A percentile compares a stretch with the other conserved stretches of the same genome.
These are phyloP conservation scores for Oophaga sylvatica DNA, from an alignment of 2,797 vertebrate genomes.

Conservation along the genomic window DNA sequence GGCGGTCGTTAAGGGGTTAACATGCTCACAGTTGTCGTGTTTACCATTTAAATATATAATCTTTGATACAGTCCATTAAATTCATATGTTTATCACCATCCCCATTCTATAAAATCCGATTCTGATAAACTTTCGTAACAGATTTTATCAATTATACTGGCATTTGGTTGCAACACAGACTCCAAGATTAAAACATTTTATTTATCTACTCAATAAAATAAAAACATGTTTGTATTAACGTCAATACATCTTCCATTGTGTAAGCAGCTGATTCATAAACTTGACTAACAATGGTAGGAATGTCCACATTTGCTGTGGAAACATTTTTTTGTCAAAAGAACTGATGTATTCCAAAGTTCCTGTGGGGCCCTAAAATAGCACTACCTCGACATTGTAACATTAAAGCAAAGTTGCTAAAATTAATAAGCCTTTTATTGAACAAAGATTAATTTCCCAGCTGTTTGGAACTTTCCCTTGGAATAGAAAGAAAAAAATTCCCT, in stretches of 20 bases:
- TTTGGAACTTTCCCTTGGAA: constrained; percentile 57
- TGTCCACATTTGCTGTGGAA: constrained; percentile 57
- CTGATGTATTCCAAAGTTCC: constrained; percentile 57
- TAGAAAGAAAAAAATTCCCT: constrained; percentile 46
- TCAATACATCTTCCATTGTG: constrained; percentile 54
- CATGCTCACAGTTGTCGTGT: neutral
- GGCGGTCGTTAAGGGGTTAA: too few species aligned
- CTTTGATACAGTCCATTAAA: neutral
- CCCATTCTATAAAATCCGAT: neutral
- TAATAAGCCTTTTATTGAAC: constrained; percentile 62
- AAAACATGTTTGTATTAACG: constrained; percentile 39
- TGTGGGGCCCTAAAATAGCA: constrained; percentile 55
- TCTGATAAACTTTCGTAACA: neutral
- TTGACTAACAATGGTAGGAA: constrained; percentile 55
- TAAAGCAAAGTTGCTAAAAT: constrained; percentile 60
- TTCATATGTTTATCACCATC: neutral
- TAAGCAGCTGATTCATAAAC: constrained; percentile 58
- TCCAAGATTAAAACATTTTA: constrained; percentile 1
- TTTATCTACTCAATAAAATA: constrained; percentile 16
- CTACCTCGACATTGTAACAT: constrained; percentile 59
- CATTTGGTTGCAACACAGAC: constrained; percentile 5
- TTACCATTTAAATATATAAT: neutral
- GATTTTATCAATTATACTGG: neutral
- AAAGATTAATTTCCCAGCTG: constrained; percentile 58
- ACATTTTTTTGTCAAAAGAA: constrained; percentile 52